These are phyloP conservation scores for Drosophila oshimai DNA, from an alignment of 1,140 invertebrate species.

Conservation along the genomic window DNA sequence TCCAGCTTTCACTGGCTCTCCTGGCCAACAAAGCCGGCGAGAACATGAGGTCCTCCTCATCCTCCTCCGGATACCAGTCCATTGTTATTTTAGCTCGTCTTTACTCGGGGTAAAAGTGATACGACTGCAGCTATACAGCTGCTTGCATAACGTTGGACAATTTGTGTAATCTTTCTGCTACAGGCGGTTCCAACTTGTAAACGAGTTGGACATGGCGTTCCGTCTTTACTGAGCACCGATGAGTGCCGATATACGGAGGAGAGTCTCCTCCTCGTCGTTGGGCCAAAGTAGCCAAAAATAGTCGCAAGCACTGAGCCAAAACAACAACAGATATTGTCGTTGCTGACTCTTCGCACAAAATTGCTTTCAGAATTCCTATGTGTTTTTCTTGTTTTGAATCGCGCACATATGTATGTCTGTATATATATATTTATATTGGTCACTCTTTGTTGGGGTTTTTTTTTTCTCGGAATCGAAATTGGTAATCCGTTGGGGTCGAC, in stretches of 20 bases:
- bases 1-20: constrained; percentile 93
- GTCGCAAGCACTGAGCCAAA: constrained; percentile 66
- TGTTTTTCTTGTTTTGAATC: constrained; percentile 51
- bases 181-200: constrained; percentile 65
- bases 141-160: constrained; percentile 61
- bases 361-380: constrained; percentile 43
- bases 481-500: constrained; percentile 45
- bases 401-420: constrained; percentile 18
- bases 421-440: constrained; percentile 34
- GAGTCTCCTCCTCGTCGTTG: constrained; percentile 4
- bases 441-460: constrained; percentile 9
- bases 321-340: constrained; percentile 46
- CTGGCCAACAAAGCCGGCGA: constrained; percentile 92
- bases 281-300: constrained; percentile 71
- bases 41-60: constrained; percentile 92
- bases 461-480: constrained; percentile 1
- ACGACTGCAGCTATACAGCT: not conserved
- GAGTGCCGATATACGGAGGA: not conserved
- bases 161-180: constrained; percentile 37
- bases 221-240: constrained; percentile 41
- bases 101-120: not conserved
- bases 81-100: constrained; percentile 27
- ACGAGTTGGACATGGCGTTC: constrained; percentile 68
- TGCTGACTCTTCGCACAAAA: constrained; percentile 31
- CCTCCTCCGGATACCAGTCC: constrained; percentile 89